Evolutionary conservation across 2,888 invertebrate genomes (phyloP).

Genomic region (Acrobasis suavella): DNA sequence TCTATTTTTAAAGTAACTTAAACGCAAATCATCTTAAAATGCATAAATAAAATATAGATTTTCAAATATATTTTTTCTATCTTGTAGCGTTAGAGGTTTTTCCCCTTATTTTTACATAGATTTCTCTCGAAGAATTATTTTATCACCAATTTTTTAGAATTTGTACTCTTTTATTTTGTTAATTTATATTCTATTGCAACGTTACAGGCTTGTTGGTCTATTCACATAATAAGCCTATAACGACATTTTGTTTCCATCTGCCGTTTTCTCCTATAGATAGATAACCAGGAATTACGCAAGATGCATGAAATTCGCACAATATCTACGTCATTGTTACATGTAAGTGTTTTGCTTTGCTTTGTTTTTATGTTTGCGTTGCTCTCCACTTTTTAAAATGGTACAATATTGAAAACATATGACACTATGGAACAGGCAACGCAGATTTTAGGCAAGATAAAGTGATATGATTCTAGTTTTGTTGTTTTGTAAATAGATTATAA

Average conservation of each 20-base stretch:
- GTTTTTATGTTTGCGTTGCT: constrained; percentile 35
- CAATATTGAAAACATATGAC: not conserved
- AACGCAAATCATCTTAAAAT: not conserved
- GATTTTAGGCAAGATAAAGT: not conserved
- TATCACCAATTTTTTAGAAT: constrained; percentile 6
- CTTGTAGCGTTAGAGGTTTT: not conserved
- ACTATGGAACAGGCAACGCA: not conserved
- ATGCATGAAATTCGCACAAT: constrained; percentile 70
- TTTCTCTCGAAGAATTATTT: constrained; percentile 18
- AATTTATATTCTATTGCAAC: constrained; percentile 23
- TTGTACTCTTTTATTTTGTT: constrained; percentile 1
- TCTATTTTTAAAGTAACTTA: constrained; percentile 12
- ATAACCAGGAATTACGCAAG: constrained; percentile 63
- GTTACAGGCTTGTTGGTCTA: constrained; percentile 27
- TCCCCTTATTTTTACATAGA: constrained; percentile 19
- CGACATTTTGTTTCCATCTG: constrained; percentile 40
- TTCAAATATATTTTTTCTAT: not conserved
- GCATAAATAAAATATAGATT: not conserved
- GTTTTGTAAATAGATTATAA: too few relatives aligned
- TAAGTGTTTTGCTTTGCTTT: constrained; percentile 47
- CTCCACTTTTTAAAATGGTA: constrained; percentile 21
- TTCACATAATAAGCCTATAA: constrained; percentile 28
- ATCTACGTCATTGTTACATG: constrained; percentile 57
- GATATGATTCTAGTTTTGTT: too few relatives aligned
- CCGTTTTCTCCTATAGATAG: constrained; percentile 67